Evolutionary conservation across 2,113 vertebrate genomes (phyloP).

Genomic region (Jacana jacana): DNA sequence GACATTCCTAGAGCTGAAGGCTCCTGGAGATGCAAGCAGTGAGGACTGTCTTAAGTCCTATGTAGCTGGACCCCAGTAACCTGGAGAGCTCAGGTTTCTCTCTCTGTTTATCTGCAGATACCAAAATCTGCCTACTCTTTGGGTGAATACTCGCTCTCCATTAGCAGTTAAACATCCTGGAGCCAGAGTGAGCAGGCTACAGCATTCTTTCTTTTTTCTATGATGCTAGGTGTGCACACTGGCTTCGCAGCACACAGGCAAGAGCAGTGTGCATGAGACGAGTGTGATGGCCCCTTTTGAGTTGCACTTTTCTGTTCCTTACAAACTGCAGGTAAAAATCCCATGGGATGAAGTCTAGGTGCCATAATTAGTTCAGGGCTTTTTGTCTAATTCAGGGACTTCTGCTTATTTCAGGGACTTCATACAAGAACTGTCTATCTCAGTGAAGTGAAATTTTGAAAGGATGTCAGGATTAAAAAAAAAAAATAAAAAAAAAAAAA

Average conservation of each 20-base stretch:
- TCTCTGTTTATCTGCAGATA: not conserved
- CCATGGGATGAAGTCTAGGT: not conserved
- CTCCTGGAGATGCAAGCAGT: not conserved
- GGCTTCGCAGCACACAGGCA: accelerated
- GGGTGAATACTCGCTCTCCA: not conserved
- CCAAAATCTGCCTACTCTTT: not conserved
- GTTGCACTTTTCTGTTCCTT: not conserved
- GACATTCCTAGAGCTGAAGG: not conserved
- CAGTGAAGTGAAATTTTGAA: not conserved
- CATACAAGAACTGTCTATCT: not conserved
- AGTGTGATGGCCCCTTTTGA: accelerated
- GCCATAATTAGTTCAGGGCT: not conserved
- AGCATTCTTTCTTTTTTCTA: not conserved
- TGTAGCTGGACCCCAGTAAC: not conserved
- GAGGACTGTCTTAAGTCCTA: not conserved
- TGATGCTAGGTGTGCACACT: too few species aligned
- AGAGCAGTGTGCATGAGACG: accelerated
- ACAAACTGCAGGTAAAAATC: not conserved
- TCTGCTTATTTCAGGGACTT: not conserved
- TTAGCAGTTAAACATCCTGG: not conserved
- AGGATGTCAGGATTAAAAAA: not conserved
- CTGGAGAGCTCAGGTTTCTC: not conserved
- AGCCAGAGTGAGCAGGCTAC: not conserved
- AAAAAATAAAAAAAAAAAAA: not conserved
- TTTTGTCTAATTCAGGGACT: not conserved